phyloP scores from a whole-genome alignment of 2,113 vertebrate species.

The Nanger granti region DNA sequence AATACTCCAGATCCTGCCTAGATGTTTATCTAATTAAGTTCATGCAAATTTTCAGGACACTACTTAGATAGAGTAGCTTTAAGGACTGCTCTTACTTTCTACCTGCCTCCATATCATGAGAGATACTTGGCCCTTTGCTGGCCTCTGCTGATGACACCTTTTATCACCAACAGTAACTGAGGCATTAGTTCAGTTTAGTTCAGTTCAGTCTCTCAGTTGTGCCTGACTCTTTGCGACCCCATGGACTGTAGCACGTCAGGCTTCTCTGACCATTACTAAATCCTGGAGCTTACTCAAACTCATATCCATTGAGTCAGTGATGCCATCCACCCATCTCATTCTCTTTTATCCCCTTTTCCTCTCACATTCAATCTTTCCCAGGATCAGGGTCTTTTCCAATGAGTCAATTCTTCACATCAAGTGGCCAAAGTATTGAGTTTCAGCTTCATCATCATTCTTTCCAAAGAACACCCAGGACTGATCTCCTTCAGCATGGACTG shows the following conservation, averaged over 20 bases:
- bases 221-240: neutral
- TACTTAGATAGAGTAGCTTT: neutral
- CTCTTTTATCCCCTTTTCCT: neutral
- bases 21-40: neutral
- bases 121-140: neutral
- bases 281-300: neutral
- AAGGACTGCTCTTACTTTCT: neutral
- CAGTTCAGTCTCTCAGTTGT: neutral
- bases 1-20: neutral
- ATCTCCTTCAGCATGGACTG: neutral
- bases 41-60: neutral
- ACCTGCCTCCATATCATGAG: neutral
- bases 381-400: neutral
- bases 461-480: neutral
- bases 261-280: neutral
- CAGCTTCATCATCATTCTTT: neutral
- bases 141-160: neutral
- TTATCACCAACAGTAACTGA: conserved; percentile 1
- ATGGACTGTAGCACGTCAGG: neutral
- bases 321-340: neutral
- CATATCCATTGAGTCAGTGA: neutral
- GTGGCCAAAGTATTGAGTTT: neutral
- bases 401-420: neutral
- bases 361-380: neutral
- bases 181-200: neutral